Evolutionary conservation across 2,113 vertebrate genomes (phyloP).

Genomic region (Corythornis madagascariensis): DNA sequence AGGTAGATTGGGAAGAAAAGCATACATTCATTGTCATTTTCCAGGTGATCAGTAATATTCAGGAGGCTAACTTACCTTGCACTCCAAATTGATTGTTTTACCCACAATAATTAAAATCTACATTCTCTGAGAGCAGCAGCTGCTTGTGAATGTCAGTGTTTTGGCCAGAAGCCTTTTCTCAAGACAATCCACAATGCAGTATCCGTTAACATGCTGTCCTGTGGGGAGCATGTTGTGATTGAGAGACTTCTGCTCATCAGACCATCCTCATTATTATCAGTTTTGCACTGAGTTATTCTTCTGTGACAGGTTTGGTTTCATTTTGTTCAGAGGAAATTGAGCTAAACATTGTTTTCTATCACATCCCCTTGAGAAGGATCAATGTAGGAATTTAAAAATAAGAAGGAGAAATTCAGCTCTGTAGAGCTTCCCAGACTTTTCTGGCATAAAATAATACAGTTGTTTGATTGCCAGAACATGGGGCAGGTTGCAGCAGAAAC

Average conservation of each 20-base stretch:
- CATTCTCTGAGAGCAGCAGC: conserved; percentile 32
- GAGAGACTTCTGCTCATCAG: conserved; percentile 45
- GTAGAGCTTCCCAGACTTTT: background rate
- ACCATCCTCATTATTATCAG: conserved; percentile 31
- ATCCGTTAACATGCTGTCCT: conserved; percentile 29
- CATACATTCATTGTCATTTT: conserved; percentile 31
- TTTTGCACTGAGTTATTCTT: conserved; percentile 50
- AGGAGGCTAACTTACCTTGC: conserved; percentile 24
- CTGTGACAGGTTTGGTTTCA: conserved; percentile 43
- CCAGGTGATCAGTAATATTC: conserved; percentile 57
- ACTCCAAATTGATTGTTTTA: conserved; percentile 51
- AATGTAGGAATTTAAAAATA: background rate
- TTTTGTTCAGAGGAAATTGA: conserved; percentile 52
- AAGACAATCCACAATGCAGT: conserved; percentile 36
- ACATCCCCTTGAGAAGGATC: conserved; percentile 14
- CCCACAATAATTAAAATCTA: conserved; percentile 56
- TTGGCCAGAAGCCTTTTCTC: conserved; percentile 54
- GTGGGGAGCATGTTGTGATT: conserved; percentile 40
- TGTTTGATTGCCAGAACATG: background rate
- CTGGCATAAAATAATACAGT: background rate
- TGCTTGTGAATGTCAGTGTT: conserved; percentile 54
- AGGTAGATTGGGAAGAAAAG: conserved; percentile 33
- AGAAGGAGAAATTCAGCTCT: background rate
- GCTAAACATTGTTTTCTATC: conserved; percentile 23
- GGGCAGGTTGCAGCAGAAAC: background rate